Evolutionary conservation across 1,140 invertebrate genomes (phyloP), one percentile per base, ranked within the genome.

Genomic region (Trichonephila inaurata): DNA sequence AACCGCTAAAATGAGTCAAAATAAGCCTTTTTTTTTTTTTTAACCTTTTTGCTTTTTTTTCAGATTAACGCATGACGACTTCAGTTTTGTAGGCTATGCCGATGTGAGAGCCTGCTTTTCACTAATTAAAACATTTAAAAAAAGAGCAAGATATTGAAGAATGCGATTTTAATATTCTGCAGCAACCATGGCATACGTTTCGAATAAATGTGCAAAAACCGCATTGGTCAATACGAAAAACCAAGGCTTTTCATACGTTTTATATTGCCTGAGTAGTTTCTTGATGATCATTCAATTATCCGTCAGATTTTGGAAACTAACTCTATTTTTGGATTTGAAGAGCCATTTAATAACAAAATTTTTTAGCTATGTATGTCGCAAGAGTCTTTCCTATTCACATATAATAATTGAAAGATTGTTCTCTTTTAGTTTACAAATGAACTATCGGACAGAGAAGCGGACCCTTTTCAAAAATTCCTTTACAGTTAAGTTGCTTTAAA

Each of bases 121-220:
- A 95, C 6, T 96, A 96, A 94, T 95, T 95, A n/a, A 89, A 92
- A 64, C 77, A 94, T 21, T 93, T 96, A 28, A 72, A 95, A n/a
- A 58, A 94, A 95, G 6, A 72, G 51, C 72, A 93, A 89, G 16
- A 92, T 95, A 62, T 94, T 96, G 3, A 95, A 96, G 51, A 96
- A 97, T 94, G 97, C 97, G 0, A 95, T 97, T 0, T 95, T 99
- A 0, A 96, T 99, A 33, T 97, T 99, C 33, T 96, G 98, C 94
- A 98, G 98, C 95, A 99, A 99, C 96, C 99, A 99, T 95, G 99
- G 99, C 0, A 97, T 98, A 95, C 96, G 99, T 60, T 99, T 98
- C 96, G 98, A 98, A 2, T 96, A 96, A 4, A 97, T 98, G n/a
- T 95, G 98, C 28, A 95, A 97, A 95, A 99, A 98, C 0, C 97